Percentiles rank a stretch among this genome's conserved stretches.
phyloP scores from a whole-genome alignment of 2,888 invertebrate species.

The Hemaris fuciformis region DNA sequence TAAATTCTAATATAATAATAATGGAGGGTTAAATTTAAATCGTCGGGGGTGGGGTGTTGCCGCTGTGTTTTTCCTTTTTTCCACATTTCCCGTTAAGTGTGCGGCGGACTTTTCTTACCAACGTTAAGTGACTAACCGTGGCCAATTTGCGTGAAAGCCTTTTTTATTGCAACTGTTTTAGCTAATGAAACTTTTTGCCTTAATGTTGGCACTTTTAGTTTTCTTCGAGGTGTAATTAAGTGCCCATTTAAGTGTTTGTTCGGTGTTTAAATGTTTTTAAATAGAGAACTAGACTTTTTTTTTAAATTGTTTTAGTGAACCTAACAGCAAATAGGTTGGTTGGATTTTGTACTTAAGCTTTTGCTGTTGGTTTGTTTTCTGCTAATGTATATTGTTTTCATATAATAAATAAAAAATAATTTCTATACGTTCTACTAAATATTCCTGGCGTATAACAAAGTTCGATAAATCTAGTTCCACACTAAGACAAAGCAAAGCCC shows the following conservation, averaged over 20 bases:
- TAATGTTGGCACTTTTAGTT: neutral
- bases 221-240: slow-evolving; percentile 3
- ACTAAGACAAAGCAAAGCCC: slow-evolving; percentile 14
- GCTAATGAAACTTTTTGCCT: slow-evolving; percentile 28
- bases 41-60: slow-evolving; percentile 2
- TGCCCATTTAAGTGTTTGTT: slow-evolving; percentile 2
- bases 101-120: slow-evolving; percentile 44
- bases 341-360: neutral
- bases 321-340: neutral
- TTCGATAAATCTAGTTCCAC: slow-evolving; percentile 2
- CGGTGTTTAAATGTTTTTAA: neutral
- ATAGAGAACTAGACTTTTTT: neutral
- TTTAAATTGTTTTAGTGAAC: neutral
- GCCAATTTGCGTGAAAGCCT: slow-evolving; percentile 34
- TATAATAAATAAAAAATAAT: neutral
- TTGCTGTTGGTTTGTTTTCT: no score
- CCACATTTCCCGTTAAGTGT: slow-evolving; percentile 47
- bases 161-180: slow-evolving; percentile 29
- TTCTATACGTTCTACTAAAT: neutral
- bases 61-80: slow-evolving; percentile 18
- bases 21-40: slow-evolving; percentile 34
- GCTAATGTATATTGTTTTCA: neutral
- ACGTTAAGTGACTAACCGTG: slow-evolving; percentile 45
- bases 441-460: neutral
- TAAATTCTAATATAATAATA: slow-evolving; percentile 23